phyloP scores from a whole-genome alignment of 2,113 vertebrate genomes.

The Strix aluco region DNA sequence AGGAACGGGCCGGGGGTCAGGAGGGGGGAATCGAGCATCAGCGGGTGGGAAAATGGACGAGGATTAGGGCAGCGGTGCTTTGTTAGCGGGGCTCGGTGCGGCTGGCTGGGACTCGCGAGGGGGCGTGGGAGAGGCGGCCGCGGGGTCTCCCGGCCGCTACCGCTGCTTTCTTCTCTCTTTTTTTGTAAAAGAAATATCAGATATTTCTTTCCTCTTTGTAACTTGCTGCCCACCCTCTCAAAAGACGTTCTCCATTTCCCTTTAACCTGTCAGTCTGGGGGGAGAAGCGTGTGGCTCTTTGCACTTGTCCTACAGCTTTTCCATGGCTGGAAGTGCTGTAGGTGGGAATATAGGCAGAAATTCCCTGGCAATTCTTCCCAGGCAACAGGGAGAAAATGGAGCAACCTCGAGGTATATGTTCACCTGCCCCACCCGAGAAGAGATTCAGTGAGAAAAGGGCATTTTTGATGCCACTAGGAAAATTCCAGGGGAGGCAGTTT shows the following conservation, averaged over 20 bases:
- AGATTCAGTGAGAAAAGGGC: not conserved
- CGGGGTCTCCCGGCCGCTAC: not conserved
- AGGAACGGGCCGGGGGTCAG: not conserved
- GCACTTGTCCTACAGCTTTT: not conserved
- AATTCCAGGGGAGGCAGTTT: not conserved
- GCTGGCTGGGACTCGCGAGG: not conserved
- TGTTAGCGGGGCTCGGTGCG: conserved; percentile 50
- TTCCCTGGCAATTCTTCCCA: not conserved
- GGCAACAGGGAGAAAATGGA: not conserved
- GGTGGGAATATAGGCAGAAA: not conserved
- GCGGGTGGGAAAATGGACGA: not conserved
- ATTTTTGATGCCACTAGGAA: not conserved
- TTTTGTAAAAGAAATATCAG: not conserved
- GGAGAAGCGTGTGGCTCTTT: not conserved
- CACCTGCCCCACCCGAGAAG: not conserved
- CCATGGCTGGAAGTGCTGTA: not conserved
- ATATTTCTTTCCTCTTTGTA: not conserved
- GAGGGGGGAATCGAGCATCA: not conserved
- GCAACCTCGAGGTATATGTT: not conserved
- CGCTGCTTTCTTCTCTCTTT: not conserved
- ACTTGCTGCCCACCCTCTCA: not conserved
- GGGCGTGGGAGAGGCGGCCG: conserved; percentile 25
- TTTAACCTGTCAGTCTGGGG: not conserved
- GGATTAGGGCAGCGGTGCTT: conserved; percentile 22
- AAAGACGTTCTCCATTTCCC: not conserved